Conservation (phyloP, 2,113 vertebrate species). For the Catharus minimus region DNA sequence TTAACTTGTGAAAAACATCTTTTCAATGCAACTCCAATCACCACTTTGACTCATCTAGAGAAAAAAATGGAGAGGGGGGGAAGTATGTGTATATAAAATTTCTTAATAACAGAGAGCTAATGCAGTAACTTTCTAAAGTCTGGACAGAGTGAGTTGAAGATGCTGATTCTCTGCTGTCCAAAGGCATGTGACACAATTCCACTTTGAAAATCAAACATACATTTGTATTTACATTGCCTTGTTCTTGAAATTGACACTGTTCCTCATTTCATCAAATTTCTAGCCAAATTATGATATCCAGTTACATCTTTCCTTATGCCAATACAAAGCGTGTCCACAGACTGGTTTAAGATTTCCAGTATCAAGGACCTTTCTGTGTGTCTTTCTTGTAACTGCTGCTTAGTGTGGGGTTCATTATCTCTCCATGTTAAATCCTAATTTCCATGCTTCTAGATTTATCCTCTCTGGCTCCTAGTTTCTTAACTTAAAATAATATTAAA, state of each 20-base stretch:
- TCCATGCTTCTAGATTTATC: background rate
- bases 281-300: background rate
- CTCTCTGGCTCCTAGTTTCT: background rate
- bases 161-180: background rate
- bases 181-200: background rate
- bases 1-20: background rate
- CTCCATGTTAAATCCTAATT: background rate
- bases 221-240: background rate
- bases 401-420: background rate
- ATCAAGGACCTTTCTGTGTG: background rate
- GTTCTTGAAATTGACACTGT: background rate
- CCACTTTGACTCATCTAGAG: background rate
- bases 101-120: background rate
- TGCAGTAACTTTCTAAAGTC: background rate
- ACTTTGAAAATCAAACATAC: background rate
- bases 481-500: background rate
- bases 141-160: background rate
- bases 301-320: background rate
- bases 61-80: accelerated
- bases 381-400: background rate
- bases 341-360: background rate
- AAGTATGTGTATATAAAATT: background rate
- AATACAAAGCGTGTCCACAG: background rate
- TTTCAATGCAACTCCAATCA: background rate
- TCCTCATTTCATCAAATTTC: background rate